phyloP scores from a whole-genome alignment of 2,888 invertebrate genomes.

The Eudasyphora cyanicolor region DNA sequence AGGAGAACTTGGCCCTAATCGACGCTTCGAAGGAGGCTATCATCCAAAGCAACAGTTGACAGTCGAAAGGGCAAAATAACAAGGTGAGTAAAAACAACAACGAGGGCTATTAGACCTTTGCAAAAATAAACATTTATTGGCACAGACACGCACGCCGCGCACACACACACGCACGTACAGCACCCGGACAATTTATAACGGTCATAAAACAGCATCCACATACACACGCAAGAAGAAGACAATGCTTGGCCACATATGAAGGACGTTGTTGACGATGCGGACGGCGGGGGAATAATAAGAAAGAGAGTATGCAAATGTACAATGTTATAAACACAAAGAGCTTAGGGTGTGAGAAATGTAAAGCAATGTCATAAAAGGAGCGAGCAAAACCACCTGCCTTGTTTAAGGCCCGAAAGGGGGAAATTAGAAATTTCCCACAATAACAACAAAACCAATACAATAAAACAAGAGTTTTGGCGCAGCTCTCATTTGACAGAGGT shows the following conservation, averaged over 20 bases:
- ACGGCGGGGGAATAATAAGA: not conserved
- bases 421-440: slow-evolving; percentile 46
- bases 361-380: slow-evolving; percentile 31
- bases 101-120: slow-evolving; percentile 9
- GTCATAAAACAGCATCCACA: slow-evolving; percentile 35
- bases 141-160: not conserved
- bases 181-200: slow-evolving; percentile 34
- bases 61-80: not conserved
- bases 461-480: slow-evolving; percentile 31
- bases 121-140: not conserved
- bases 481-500: slow-evolving; percentile 39
- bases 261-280: not conserved
- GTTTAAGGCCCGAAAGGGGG: not conserved
- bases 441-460: not conserved
- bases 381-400: slow-evolving; percentile 37
- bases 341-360: not conserved
- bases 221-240: not conserved
- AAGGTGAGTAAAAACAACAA: slow-evolving; percentile 4
- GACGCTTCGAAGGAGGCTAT: not conserved
- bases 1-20: not conserved
- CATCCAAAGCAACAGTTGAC: slow-evolving; percentile 6
- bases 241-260: not conserved
- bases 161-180: not conserved
- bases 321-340: not conserved
- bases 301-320: slow-evolving; percentile 15